Evolutionary conservation across 2,888 invertebrate genomes (phyloP).

Genomic region (Drosophila hamatofila): DNA sequence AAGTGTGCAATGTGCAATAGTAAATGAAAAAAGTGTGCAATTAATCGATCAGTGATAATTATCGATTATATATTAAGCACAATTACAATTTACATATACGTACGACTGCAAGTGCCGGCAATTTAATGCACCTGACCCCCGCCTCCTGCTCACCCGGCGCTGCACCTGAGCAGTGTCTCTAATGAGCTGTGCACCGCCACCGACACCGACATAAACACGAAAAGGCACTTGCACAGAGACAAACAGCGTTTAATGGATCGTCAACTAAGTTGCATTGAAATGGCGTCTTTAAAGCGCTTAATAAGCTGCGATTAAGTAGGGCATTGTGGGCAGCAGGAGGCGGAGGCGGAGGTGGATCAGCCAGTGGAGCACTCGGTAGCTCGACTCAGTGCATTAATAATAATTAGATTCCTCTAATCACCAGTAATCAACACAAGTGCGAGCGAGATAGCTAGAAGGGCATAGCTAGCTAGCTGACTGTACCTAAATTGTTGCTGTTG

Average conservation of each 20-base stretch:
- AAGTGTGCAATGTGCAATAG: slow-evolving; percentile 30
- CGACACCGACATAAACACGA: slow-evolving; percentile 23
- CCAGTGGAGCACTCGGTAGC: slow-evolving; percentile 16
- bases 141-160: neutral
- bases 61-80: slow-evolving; percentile 53
- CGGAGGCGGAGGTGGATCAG: neutral
- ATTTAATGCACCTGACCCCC: neutral
- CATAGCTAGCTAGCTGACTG: slow-evolving; percentile 34
- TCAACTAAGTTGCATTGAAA: slow-evolving; percentile 61
- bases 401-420: slow-evolving; percentile 41
- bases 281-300: slow-evolving; percentile 68
- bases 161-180: slow-evolving; percentile 22
- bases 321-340: slow-evolving; percentile 17
- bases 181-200: slow-evolving; percentile 55
- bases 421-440: slow-evolving; percentile 35
- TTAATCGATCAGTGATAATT: slow-evolving; percentile 50
- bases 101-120: slow-evolving; percentile 19
- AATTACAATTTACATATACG: slow-evolving; percentile 66
- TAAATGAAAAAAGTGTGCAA: slow-evolving; percentile 25
- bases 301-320: slow-evolving; percentile 65
- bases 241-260: slow-evolving; percentile 26
- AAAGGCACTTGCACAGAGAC: slow-evolving; percentile 20
- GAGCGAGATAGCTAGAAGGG: slow-evolving; percentile 30
- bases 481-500: slow-evolving; percentile 27
- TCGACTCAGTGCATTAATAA: slow-evolving; percentile 46